phyloP scores from a whole-genome alignment of 1,140 invertebrate species.

The Phymastichus coffea region DNA sequence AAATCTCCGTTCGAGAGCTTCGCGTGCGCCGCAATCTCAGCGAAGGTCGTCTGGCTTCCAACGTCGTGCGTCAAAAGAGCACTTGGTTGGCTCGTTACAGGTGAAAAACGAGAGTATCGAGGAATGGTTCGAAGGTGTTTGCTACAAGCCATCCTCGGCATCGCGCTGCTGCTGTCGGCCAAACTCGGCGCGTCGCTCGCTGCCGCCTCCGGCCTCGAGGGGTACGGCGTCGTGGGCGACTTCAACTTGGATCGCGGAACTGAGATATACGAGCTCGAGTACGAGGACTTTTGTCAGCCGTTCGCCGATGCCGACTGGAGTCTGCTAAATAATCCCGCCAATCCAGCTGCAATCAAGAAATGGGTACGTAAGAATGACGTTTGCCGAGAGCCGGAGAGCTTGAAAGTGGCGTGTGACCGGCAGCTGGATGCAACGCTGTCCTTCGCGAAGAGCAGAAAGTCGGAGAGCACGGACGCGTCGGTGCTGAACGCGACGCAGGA shows the following conservation, averaged over 20 bases:
- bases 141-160: slow-evolving; percentile 13
- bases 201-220: neutral
- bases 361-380: slow-evolving; percentile 37
- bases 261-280: slow-evolving; percentile 41
- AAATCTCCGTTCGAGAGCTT: too few relatives aligned
- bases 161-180: slow-evolving; percentile 6
- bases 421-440: slow-evolving; percentile 33
- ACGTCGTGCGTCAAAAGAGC: too few relatives aligned
- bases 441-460: slow-evolving; percentile 35
- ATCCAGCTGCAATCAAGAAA: slow-evolving; percentile 29
- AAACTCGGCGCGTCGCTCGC: neutral
- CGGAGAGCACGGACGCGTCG: slow-evolving; percentile 26
- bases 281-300: slow-evolving; percentile 44
- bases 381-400: neutral
- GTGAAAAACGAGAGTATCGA: too few relatives aligned
- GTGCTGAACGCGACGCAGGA: slow-evolving; percentile 1
- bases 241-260: slow-evolving; percentile 24
- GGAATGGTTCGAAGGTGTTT: slow-evolving; percentile 26
- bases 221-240: neutral
- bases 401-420: neutral
- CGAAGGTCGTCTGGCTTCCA: too few relatives aligned
- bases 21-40: too few relatives aligned
- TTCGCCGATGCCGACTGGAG: slow-evolving; percentile 43
- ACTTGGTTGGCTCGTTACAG: too few relatives aligned
- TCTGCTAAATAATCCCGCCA: slow-evolving; percentile 35